Conservation (phyloP, 2,888 invertebrate species). For the Oscheius myriophilus region DNA sequence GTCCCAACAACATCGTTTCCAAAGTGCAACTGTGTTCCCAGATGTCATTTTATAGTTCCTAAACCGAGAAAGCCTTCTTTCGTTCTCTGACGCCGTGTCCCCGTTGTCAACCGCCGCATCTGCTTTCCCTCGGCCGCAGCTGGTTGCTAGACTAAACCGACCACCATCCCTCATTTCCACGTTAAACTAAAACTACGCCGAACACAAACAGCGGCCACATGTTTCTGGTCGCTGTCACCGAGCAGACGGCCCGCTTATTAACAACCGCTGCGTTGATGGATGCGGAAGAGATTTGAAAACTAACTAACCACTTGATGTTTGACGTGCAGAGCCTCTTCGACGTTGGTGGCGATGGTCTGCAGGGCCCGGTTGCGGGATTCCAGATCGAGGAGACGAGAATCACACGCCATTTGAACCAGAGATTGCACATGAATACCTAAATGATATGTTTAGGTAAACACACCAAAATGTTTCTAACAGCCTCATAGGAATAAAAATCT, state of each 20-base stretch:
- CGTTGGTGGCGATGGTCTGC: conserved; percentile 70
- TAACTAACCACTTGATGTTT: conserved; percentile 68
- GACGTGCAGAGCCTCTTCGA: conserved; percentile 70
- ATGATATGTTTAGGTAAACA: conserved; percentile 24
- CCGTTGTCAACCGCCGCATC: conserved; percentile 7
- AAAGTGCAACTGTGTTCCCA: no score
- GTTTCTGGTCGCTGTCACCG: conserved; percentile 7
- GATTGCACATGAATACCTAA: conserved; percentile 71
- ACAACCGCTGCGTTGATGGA: background rate
- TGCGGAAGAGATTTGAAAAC: conserved; percentile 8
- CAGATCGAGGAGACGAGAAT: conserved; percentile 68
- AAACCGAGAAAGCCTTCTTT: background rate
- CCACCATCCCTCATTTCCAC: conserved; percentile 27
- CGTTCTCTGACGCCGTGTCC: background rate
- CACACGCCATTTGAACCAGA: conserved; percentile 71
- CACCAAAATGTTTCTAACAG: no score
- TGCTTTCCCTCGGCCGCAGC: conserved; percentile 28
- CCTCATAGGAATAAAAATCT: no score
- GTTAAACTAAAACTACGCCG: conserved; percentile 29
- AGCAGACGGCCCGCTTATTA: no score
- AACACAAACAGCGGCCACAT: conserved; percentile 28
- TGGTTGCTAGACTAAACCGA: conserved; percentile 31
- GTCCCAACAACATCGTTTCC: no score
- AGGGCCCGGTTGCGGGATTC: conserved; percentile 68
- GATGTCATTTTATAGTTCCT: background rate